These are phyloP conservation scores for Rotaria socialis DNA, from an alignment of 2,888 invertebrate genomes.

Conservation along the genomic window DNA sequence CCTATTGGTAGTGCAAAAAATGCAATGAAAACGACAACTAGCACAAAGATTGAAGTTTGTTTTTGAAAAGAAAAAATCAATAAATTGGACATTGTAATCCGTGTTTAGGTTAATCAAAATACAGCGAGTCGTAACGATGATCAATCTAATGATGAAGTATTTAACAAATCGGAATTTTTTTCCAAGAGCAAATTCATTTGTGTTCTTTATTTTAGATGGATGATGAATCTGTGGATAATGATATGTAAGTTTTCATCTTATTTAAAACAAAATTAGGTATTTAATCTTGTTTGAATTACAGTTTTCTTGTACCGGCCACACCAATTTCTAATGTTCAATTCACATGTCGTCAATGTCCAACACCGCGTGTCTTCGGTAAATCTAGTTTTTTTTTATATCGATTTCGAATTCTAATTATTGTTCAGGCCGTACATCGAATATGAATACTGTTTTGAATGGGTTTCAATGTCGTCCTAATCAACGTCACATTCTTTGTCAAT, in stretches of 20 bases:
- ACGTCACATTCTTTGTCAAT: slow-evolving; percentile 56
- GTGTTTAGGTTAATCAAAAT: slow-evolving; percentile 44
- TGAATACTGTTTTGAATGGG: not conserved
- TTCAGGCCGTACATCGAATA: not conserved
- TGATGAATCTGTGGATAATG: not conserved
- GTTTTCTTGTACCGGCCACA: not conserved
- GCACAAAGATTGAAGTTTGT: slow-evolving; percentile 45
- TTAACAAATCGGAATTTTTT: not conserved
- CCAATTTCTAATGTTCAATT: not conserved
- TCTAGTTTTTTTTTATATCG: not conserved
- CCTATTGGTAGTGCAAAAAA: slow-evolving; percentile 54
- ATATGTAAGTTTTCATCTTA: not conserved
- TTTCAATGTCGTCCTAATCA: slow-evolving; percentile 51
- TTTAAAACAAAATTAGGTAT: not conserved
- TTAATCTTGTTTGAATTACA: not conserved
- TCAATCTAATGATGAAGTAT: not conserved
- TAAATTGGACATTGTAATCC: not conserved
- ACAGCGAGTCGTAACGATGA: slow-evolving; percentile 49
- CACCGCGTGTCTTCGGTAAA: not conserved
- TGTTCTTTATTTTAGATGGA: not conserved
- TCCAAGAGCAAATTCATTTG: not conserved
- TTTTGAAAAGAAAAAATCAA: not conserved
- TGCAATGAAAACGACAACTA: slow-evolving; percentile 47
- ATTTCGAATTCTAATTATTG: not conserved
- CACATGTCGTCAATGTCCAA: not conserved